A percentile compares a stretch with the other conserved stretches of the same genome.
Evolutionary conservation across 1,140 invertebrate species (phyloP).

Genomic region (Helicoverpa armigera): DNA sequence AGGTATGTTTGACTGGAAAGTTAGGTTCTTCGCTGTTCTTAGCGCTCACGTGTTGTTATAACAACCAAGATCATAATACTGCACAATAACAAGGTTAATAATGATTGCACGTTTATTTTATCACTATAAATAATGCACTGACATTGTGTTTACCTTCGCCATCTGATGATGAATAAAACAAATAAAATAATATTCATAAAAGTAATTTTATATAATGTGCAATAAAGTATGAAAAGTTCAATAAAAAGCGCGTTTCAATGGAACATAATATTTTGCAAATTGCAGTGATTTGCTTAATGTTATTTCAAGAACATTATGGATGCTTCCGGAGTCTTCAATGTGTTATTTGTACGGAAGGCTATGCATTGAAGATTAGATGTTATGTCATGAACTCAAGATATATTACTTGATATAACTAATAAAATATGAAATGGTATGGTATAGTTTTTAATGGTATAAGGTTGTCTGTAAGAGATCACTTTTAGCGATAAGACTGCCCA

Average conservation of each 20-base stretch:
- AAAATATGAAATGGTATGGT: too few species aligned
- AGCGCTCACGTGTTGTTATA: background rate
- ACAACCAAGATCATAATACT: background rate
- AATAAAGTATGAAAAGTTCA: too few species aligned
- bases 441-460: too few species aligned
- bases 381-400: background rate
- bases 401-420: too few species aligned
- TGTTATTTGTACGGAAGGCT: background rate
- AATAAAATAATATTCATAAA: background rate
- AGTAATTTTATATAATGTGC: background rate
- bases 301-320: background rate
- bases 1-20: too few species aligned
- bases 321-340: background rate
- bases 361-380: background rate
- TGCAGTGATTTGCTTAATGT: background rate
- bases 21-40: background rate
- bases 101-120: background rate
- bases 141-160: background rate
- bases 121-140: background rate
- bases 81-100: constrained; percentile 12
- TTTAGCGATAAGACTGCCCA: too few species aligned
- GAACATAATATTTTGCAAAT: background rate
- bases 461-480: too few species aligned
- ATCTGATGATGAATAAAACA: background rate
- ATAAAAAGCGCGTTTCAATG: background rate